These are phyloP conservation scores for Peucedramus taeniatus DNA, from an alignment of 2,113 vertebrate genomes.

Conservation along the genomic window DNA sequence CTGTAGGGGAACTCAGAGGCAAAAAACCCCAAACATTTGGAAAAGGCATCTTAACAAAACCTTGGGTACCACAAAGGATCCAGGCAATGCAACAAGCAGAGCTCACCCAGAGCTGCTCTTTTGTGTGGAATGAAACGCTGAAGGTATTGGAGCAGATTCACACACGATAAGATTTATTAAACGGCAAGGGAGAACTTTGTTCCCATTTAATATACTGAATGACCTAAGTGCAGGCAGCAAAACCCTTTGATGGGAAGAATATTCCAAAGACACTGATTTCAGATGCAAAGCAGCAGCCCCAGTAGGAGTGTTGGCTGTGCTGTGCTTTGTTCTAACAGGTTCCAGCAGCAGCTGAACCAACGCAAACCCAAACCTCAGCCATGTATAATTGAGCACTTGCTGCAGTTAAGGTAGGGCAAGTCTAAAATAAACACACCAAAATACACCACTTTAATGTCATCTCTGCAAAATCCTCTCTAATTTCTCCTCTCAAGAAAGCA, in stretches of 20 bases:
- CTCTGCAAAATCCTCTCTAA: slow-evolving; percentile 25
- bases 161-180: background rate
- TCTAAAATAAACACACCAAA: slow-evolving; percentile 49
- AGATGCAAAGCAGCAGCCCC: slow-evolving; percentile 12
- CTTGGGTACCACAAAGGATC: background rate
- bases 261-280: slow-evolving; percentile 4
- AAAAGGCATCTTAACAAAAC: background rate
- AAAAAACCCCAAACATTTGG: background rate
- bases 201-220: slow-evolving; percentile 11
- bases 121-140: background rate
- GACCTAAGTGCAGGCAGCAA: slow-evolving; percentile 19
- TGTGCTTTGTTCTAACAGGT: slow-evolving; percentile 31
- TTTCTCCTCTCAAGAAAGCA: slow-evolving; percentile 40
- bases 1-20: background rate
- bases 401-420: slow-evolving; percentile 26
- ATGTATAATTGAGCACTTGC: slow-evolving; percentile 15
- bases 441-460: slow-evolving; percentile 22
- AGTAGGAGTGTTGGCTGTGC: background rate
- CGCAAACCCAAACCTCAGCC: slow-evolving; percentile 3
- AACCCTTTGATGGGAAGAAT: slow-evolving; percentile 5
- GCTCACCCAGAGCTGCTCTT: background rate
- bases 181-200: background rate
- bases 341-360: slow-evolving; percentile 7
- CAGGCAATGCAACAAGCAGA: background rate
- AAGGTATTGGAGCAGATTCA: background rate